A percentile compares a stretch with the other conserved stretches of the same genome.
Conservation (phyloP, 2,888 invertebrate species). For the Norana najaformis region DNA sequence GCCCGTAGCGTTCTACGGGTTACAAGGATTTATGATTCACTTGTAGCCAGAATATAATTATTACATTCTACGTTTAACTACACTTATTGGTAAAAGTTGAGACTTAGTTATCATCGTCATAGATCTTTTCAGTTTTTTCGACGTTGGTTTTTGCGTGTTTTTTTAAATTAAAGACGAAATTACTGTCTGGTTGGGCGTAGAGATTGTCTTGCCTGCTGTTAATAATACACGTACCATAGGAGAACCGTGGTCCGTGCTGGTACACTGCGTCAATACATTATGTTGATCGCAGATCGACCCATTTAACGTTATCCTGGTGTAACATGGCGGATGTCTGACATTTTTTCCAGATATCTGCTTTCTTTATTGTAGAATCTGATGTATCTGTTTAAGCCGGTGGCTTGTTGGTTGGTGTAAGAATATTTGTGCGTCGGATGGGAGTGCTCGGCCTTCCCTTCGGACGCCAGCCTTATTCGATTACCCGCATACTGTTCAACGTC, state of each 20-base stretch:
- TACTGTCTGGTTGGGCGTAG: background rate
- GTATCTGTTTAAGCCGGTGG: background rate
- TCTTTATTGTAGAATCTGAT: background rate
- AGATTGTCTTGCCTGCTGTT: background rate
- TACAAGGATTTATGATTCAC: conserved; percentile 13
- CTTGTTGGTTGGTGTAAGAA: background rate
- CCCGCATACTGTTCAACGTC: conserved; percentile 3
- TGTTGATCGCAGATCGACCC: conserved; percentile 13
- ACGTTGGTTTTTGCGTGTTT: background rate
- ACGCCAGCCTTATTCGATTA: background rate
- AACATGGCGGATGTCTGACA: conserved; percentile 13
- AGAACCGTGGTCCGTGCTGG: conserved; percentile 7
- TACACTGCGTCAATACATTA: conserved; percentile 13
- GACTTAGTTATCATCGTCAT: background rate
- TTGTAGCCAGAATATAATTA: conserved; percentile 13
- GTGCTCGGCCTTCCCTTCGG: background rate
- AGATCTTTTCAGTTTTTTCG: background rate
- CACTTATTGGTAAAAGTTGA: conserved; percentile 13
- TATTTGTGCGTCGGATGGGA: background rate
- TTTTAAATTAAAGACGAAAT: background rate
- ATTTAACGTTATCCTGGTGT: conserved; percentile 13
- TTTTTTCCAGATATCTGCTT: background rate
- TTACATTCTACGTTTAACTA: conserved; percentile 7
- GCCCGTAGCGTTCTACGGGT: conserved; percentile 5
- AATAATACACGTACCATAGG: background rate